phyloP scores from a whole-genome alignment of 2,888 invertebrate species.

The Adelphocoris suturalis region DNA sequence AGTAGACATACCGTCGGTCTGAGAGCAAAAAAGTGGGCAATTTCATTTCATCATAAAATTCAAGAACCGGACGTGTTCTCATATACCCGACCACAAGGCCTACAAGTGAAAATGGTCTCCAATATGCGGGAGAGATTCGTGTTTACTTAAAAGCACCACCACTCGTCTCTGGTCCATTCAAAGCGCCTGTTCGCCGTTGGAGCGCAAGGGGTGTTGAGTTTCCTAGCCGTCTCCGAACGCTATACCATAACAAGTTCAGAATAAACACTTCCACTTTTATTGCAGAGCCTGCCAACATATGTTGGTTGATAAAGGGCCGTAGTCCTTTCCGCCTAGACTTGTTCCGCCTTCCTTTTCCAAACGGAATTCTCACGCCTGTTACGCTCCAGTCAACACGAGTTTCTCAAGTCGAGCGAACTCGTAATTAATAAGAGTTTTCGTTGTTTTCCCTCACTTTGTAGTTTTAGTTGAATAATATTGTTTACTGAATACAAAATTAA shows the following conservation, averaged over 20 bases:
- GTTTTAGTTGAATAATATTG: neutral
- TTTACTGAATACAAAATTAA: conserved; percentile 27
- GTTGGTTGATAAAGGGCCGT: conserved; percentile 51
- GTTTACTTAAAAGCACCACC: conserved; percentile 57
- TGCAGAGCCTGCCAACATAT: conserved; percentile 61
- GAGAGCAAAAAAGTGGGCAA: conserved; percentile 15
- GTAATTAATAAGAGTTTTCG: conserved; percentile 45
- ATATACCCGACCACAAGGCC: conserved; percentile 35
- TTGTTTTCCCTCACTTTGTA: neutral
- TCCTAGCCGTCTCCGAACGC: conserved; percentile 28
- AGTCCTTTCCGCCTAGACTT: neutral
- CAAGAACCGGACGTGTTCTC: conserved; percentile 53
- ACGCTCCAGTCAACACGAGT: conserved; percentile 53
- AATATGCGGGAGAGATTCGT: conserved; percentile 62
- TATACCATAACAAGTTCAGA: conserved; percentile 57
- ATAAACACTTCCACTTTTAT: conserved; percentile 66
- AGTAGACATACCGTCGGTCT: neutral
- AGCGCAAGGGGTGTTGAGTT: neutral
- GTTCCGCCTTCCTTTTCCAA: conserved; percentile 9
- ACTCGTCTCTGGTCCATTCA: neutral
- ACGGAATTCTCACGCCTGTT: conserved; percentile 61
- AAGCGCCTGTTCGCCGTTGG: neutral
- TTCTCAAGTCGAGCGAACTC: conserved; percentile 31
- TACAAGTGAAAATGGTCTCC: conserved; percentile 56
- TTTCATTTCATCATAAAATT: conserved; percentile 61